A percentile compares a stretch with the other conserved stretches of the same genome.
phyloP scores from a whole-genome alignment of 2,888 invertebrate species.

The Ferrisia virgata region DNA sequence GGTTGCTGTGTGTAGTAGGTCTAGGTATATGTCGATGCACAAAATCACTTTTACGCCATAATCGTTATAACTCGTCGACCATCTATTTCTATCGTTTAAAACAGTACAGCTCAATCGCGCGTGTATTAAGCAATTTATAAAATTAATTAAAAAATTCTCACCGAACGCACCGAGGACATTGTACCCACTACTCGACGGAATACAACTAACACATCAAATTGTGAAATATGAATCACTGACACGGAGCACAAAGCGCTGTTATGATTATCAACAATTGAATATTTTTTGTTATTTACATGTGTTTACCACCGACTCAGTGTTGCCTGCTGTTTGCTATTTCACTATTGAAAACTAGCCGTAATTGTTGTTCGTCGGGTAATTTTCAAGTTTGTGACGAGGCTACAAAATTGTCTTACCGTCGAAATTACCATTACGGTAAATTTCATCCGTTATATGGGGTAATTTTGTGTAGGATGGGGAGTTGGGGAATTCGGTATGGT shows the following conservation, averaged over 20 bases:
- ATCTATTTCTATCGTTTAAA: background rate
- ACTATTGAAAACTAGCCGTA: no score
- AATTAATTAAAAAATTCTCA: constrained; percentile 11
- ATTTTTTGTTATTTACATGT: background rate
- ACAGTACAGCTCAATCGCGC: background rate
- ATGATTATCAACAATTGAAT: background rate
- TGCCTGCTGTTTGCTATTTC: no score
- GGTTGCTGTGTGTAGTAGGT: no score
- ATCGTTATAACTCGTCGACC: background rate
- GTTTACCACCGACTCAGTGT: background rate
- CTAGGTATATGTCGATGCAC: background rate
- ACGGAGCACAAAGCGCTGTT: background rate
- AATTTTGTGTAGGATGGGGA: no score
- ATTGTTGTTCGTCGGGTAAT: no score
- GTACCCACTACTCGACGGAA: background rate
- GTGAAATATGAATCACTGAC: background rate
- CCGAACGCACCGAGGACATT: background rate
- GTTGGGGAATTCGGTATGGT: no score
- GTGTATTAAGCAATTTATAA: background rate
- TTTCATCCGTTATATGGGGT: no score
- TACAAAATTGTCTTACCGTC: no score
- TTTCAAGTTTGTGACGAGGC: no score
- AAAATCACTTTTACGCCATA: background rate
- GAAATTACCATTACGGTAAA: no score
- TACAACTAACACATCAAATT: background rate